A percentile compares a stretch with the other conserved stretches of the same genome.
Evolutionary conservation across 2,797 vertebrate genomes (phyloP).

Genomic region (Acanthurus lineatus): DNA sequence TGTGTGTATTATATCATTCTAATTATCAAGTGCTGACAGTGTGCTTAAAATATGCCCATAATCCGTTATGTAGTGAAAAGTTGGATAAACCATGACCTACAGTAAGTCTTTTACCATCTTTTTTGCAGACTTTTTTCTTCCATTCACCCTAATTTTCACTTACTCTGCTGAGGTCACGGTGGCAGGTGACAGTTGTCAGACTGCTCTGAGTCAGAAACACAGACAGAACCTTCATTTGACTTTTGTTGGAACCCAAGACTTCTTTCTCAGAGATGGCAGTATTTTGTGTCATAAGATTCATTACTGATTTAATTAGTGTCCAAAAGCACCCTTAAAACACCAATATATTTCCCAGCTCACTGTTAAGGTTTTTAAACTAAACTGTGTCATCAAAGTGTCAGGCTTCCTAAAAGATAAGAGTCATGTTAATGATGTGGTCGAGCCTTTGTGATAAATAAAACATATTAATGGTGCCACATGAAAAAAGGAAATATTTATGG

Average conservation of each 20-base stretch:
- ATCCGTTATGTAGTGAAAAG: background rate
- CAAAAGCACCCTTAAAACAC: background rate
- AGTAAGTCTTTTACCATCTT: background rate
- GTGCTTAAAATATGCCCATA: constrained; percentile 8
- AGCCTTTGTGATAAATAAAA: no score
- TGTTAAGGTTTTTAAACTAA: background rate
- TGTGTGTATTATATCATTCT: constrained; percentile 21
- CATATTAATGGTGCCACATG: no score
- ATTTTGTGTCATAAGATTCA: background rate
- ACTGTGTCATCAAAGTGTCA: no score
- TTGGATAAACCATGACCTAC: background rate
- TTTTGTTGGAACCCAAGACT: background rate
- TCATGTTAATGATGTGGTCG: no score
- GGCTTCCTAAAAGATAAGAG: no score
- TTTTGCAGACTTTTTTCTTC: background rate
- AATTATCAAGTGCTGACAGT: constrained; percentile 11
- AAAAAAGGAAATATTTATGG: no score
- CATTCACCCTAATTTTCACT: background rate
- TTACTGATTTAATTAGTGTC: no score
- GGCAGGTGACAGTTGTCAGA: background rate
- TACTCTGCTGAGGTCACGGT: no score
- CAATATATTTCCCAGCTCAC: background rate
- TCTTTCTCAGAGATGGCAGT: background rate
- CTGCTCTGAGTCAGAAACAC: background rate
- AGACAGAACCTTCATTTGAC: background rate